phyloP scores from a whole-genome alignment of 2,888 invertebrate genomes.

The Macropis europaea region DNA sequence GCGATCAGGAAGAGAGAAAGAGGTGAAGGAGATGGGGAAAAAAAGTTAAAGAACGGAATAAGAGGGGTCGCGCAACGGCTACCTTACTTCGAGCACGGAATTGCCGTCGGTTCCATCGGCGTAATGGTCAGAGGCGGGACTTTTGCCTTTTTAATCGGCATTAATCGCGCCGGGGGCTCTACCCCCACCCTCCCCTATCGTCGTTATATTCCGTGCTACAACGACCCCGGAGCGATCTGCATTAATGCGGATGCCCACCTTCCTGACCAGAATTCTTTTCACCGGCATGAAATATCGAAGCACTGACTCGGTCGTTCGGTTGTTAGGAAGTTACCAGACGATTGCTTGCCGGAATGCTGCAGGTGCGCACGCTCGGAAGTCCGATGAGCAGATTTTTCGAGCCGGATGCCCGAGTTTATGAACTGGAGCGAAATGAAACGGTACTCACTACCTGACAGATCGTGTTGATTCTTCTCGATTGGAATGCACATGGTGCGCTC shows the following conservation, averaged over 20 bases:
- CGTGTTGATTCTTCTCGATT: neutral
- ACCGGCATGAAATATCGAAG: slow-evolving; percentile 39
- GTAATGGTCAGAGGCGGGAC: slow-evolving; percentile 69
- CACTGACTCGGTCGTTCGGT: slow-evolving; percentile 1
- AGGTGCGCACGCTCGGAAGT: slow-evolving; percentile 16
- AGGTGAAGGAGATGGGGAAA: slow-evolving; percentile 4
- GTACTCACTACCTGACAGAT: too few species aligned
- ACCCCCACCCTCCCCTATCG: slow-evolving; percentile 14
- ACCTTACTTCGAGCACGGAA: slow-evolving; percentile 72
- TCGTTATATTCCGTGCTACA: slow-evolving; percentile 37
- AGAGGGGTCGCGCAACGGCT: slow-evolving; percentile 60
- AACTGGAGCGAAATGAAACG: too few species aligned
- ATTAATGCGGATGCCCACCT: slow-evolving; percentile 49
- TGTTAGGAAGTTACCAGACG: slow-evolving; percentile 34
- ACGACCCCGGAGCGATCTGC: slow-evolving; percentile 53
- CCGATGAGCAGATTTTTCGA: neutral
- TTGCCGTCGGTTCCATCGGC: slow-evolving; percentile 59
- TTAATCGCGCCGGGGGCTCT: slow-evolving; percentile 67
- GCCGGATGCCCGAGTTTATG: neutral
- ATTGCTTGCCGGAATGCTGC: slow-evolving; percentile 34
- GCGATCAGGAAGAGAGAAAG: slow-evolving; percentile 24
- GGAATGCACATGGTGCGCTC: too few species aligned
- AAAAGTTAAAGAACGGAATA: slow-evolving; percentile 16
- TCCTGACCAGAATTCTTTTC: slow-evolving; percentile 37
- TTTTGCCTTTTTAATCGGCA: slow-evolving; percentile 72